A percentile compares a stretch with the other conserved stretches of the same genome.
phyloP scores from a whole-genome alignment of 2,113 vertebrate species.

The Platysteira castanea region DNA sequence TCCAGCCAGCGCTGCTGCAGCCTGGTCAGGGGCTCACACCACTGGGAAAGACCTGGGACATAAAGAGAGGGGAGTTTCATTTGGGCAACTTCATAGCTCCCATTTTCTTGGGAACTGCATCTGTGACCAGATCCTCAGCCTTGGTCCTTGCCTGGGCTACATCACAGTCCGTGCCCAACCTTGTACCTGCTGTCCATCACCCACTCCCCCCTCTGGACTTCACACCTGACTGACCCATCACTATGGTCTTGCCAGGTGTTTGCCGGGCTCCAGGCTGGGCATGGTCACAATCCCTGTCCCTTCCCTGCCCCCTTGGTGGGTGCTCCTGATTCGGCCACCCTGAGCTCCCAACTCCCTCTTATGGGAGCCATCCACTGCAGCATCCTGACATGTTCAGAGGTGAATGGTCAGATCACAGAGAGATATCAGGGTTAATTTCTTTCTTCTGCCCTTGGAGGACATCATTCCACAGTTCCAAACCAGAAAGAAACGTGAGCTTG shows the following conservation, averaged over 20 bases:
- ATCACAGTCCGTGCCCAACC: not conserved
- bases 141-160: not conserved
- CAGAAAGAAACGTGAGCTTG: not conserved
- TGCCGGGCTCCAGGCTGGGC: not conserved
- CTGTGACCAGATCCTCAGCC: not conserved
- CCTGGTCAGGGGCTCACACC: not conserved
- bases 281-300: no score
- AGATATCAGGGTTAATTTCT: not conserved
- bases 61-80: not conserved
- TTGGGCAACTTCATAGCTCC: not conserved
- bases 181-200: not conserved
- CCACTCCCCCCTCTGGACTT: not conserved
- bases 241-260: rapidly evolving
- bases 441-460: not conserved
- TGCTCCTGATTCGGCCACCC: not conserved
- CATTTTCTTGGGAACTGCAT: not conserved
- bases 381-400: not conserved
- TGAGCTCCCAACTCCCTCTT: not conserved
- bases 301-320: not conserved
- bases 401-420: not conserved
- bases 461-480: not conserved
- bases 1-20: not conserved
- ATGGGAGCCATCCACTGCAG: not conserved
- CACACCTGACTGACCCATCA: not conserved
- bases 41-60: not conserved